These are phyloP conservation scores for Rhysida immarginata DNA, from an alignment of 1,140 invertebrate species.

Conservation along the genomic window DNA sequence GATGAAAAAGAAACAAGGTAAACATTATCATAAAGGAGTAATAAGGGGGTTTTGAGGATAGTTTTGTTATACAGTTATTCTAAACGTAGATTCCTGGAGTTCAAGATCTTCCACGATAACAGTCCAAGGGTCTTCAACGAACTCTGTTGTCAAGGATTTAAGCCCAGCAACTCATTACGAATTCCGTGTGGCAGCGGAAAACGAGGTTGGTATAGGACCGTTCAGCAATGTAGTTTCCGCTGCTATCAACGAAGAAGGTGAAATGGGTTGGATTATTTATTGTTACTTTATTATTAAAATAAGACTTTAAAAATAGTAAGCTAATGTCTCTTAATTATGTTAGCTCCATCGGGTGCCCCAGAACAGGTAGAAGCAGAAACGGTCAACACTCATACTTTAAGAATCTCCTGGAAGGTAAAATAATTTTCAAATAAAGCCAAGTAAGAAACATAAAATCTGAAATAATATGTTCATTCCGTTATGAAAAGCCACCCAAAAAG, in stretches of 20 bases:
- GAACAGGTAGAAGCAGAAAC: not conserved
- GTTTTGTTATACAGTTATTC: too few species aligned
- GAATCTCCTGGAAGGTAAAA: not conserved
- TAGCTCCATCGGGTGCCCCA: not conserved
- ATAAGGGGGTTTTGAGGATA: too few species aligned
- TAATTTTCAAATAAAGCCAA: not conserved
- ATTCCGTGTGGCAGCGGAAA: slow-evolving; percentile 81
- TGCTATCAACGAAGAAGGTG: slow-evolving; percentile 81
- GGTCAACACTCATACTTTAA: not conserved
- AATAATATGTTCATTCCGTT: slow-evolving; percentile 5
- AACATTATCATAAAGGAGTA: too few species aligned
- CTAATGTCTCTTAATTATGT: too few species aligned
- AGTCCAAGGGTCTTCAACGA: slow-evolving; percentile 57
- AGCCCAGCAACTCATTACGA: slow-evolving; percentile 87
- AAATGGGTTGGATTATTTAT: too few species aligned
- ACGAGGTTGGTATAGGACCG: slow-evolving; percentile 78
- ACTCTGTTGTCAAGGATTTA: slow-evolving; percentile 58
- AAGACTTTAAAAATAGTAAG: too few species aligned
- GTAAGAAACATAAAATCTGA: too few species aligned
- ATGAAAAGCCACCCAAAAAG: slow-evolving; percentile 57
- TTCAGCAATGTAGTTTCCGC: slow-evolving; percentile 84
- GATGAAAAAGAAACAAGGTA: not conserved
- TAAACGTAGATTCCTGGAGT: not conserved
- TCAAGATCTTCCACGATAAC: slow-evolving; percentile 23
- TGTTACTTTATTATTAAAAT: too few species aligned